A percentile compares a stretch with the other conserved stretches of the same genome.
These are phyloP conservation scores for Trachemys scripta DNA, from an alignment of 2,113 vertebrate species.

Conservation along the genomic window DNA sequence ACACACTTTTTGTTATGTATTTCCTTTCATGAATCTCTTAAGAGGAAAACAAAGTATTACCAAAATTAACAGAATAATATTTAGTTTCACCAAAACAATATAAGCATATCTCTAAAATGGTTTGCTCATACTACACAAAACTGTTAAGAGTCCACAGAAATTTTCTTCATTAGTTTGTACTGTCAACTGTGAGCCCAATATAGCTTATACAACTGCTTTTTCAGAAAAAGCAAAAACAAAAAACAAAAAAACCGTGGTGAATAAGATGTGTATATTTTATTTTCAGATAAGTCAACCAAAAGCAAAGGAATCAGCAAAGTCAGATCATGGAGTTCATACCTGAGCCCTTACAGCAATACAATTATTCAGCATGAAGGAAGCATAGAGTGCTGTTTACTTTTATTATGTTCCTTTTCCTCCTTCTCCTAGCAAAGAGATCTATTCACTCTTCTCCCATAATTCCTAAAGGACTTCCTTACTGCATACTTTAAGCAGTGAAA, in stretches of 20 bases:
- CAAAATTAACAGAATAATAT: not conserved
- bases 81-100: not conserved
- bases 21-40: not conserved
- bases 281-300: not conserved
- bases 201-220: not conserved
- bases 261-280: not conserved
- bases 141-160: not conserved
- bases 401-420: not conserved
- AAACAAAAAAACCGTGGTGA: accelerated
- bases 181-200: not conserved
- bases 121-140: not conserved
- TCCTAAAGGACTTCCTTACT: not conserved
- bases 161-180: not conserved
- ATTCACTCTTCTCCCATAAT: not conserved
- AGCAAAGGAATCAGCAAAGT: not conserved
- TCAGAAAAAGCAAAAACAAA: not conserved
- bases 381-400: accelerated
- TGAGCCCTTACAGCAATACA: not conserved
- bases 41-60: not conserved
- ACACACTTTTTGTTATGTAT: not conserved
- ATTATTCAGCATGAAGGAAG: not conserved
- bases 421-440: not conserved
- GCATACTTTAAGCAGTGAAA: not conserved
- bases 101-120: not conserved
- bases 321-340: not conserved